These are phyloP conservation scores for Colius striatus DNA, from an alignment of 2,113 vertebrate genomes.

Conservation along the genomic window DNA sequence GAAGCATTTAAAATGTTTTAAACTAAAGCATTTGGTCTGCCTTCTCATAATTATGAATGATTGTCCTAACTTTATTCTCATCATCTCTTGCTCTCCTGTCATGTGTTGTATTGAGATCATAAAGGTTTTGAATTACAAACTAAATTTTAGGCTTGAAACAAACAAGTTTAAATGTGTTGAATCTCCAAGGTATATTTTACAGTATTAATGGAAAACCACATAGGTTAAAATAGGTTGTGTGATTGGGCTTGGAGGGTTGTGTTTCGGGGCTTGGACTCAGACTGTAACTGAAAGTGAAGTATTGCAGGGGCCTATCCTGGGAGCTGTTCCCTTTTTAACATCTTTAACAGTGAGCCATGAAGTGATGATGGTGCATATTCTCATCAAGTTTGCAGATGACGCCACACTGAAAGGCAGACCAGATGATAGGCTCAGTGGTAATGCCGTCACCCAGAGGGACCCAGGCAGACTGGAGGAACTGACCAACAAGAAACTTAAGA, in stretches of 20 bases:
- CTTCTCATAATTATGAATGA: neutral
- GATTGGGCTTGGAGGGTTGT: neutral
- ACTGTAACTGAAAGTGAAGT: neutral
- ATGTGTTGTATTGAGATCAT: neutral
- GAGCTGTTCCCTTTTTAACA: neutral
- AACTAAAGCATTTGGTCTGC: neutral
- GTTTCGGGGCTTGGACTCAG: neutral
- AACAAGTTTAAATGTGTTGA: neutral
- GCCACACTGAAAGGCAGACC: too few species aligned
- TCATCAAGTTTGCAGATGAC: neutral
- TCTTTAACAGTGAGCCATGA: neutral
- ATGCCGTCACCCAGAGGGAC: neutral
- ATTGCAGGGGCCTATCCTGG: neutral
- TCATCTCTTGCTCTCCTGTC: neutral
- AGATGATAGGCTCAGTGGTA: neutral
- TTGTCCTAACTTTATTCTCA: neutral
- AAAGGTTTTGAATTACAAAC: neutral
- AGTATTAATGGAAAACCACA: neutral
- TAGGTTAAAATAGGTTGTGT: neutral
- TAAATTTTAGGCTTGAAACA: neutral
- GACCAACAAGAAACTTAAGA: neutral
- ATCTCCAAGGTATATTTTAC: neutral
- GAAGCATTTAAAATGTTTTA: neutral
- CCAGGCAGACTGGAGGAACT: neutral
- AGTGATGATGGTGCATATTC: fast-evolving